These are phyloP conservation scores for Chloroclysta siterata DNA, from an alignment of 2,888 invertebrate genomes.

Conservation along the genomic window DNA sequence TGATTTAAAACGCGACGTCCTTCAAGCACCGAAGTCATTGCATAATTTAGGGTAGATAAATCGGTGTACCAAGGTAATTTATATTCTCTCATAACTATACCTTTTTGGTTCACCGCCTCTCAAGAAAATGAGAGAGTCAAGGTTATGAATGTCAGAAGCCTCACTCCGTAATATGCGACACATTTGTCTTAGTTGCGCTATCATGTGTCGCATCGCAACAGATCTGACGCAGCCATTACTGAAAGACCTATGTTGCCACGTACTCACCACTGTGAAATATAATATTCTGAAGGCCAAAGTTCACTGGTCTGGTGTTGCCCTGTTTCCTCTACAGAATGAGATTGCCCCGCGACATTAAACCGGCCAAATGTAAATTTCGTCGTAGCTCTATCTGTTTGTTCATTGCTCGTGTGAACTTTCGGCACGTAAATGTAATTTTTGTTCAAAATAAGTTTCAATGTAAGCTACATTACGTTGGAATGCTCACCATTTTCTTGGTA, in stretches of 20 bases:
- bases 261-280: slow-evolving; percentile 38
- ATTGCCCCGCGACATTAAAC: slow-evolving; percentile 82
- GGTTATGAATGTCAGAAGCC: slow-evolving; percentile 61
- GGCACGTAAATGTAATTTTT: slow-evolving; percentile 35
- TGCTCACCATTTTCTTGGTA: slow-evolving; percentile 27
- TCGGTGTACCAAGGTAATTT: slow-evolving; percentile 21
- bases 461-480: slow-evolving; percentile 22
- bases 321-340: slow-evolving; percentile 78
- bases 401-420: slow-evolving; percentile 50
- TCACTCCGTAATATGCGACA: slow-evolving; percentile 62
- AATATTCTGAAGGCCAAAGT: slow-evolving; percentile 55
- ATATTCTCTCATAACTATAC: slow-evolving; percentile 32
- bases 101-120: slow-evolving; percentile 48
- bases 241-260: slow-evolving; percentile 51
- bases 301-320: slow-evolving; percentile 59
- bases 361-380: slow-evolving; percentile 80
- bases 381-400: slow-evolving; percentile 73
- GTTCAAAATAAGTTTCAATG: slow-evolving; percentile 25
- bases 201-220: slow-evolving; percentile 71
- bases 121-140: slow-evolving; percentile 68
- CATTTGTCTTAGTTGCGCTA: slow-evolving; percentile 78
- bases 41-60: slow-evolving; percentile 33
- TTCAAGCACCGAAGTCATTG: slow-evolving; percentile 26
- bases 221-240: slow-evolving; percentile 62
- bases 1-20: slow-evolving; percentile 26